Conservation (phyloP, 1,140 invertebrate genomes). For the Ericerus pela region DNA sequence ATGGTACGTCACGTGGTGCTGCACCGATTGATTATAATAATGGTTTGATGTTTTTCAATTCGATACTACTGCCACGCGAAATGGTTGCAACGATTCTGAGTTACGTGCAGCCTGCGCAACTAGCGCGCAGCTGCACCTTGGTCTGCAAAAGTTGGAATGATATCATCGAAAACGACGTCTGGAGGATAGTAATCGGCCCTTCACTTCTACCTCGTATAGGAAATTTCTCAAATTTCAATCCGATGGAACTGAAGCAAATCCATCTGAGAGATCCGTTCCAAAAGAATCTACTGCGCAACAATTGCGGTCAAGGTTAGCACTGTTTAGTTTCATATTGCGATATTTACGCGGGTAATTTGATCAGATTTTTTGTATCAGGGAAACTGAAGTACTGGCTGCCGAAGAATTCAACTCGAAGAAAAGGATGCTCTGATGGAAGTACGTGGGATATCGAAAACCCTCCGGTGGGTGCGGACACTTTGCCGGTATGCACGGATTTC, state of each 20-base stretch:
- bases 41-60: no score
- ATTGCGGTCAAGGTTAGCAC: constrained; percentile 15
- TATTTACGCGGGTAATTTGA: neutral
- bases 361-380: neutral
- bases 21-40: no score
- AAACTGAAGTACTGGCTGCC: neutral
- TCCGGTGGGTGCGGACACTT: constrained; percentile 1
- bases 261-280: constrained; percentile 12
- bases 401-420: no score
- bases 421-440: no score
- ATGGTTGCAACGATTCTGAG: neutral
- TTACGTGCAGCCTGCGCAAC: neutral
- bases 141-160: constrained; percentile 2
- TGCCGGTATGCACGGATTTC: constrained; percentile 13
- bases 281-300: constrained; percentile 11
- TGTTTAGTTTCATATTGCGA: neutral
- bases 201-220: neutral
- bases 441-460: constrained; percentile 13
- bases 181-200: neutral
- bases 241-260: neutral
- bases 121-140: neutral
- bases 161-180: constrained; percentile 11
- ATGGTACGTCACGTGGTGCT: no score
- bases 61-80: constrained; percentile 9
- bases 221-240: constrained; percentile 8